Conservation (phyloP, 2,113 vertebrate species). For the Microcebus griseorufus region DNA sequence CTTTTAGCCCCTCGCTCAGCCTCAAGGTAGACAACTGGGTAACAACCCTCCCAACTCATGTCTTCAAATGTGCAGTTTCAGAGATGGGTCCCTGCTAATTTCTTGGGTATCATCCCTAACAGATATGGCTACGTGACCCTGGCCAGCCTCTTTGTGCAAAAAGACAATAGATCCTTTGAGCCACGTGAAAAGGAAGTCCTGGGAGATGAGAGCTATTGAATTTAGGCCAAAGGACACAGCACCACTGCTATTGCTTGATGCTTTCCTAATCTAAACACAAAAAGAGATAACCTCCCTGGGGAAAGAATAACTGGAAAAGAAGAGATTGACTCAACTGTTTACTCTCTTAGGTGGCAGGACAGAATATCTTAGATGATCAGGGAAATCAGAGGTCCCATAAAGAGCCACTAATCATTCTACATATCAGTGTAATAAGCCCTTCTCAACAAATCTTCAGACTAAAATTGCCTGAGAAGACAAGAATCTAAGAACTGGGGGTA, state of each 20-base stretch:
- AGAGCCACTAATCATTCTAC: not conserved
- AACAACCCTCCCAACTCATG: not conserved
- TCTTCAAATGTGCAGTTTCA: not conserved
- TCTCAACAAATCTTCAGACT: not conserved
- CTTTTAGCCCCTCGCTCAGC: not conserved
- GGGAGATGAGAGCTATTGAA: not conserved
- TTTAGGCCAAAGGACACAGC: not conserved
- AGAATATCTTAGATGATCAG: not conserved
- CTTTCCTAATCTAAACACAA: not conserved
- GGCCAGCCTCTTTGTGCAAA: not conserved
- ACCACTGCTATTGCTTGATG: not conserved
- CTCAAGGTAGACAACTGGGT: not conserved
- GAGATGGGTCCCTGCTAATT: not conserved
- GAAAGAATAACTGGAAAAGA: not conserved
- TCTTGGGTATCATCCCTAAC: not conserved
- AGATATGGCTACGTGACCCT: not conserved
- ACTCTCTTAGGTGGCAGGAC: not conserved
- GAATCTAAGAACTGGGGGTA: not conserved
- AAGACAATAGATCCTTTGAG: conserved; percentile 32
- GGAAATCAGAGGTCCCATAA: not conserved
- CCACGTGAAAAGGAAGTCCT: conserved; percentile 24
- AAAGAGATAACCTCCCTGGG: not conserved
- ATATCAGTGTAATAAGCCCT: not conserved
- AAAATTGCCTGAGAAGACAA: not conserved
- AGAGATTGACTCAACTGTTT: not conserved